These are phyloP conservation scores for Misgurnus mizolepis DNA, from an alignment of 2,113 vertebrate species.

Conservation along the genomic window DNA sequence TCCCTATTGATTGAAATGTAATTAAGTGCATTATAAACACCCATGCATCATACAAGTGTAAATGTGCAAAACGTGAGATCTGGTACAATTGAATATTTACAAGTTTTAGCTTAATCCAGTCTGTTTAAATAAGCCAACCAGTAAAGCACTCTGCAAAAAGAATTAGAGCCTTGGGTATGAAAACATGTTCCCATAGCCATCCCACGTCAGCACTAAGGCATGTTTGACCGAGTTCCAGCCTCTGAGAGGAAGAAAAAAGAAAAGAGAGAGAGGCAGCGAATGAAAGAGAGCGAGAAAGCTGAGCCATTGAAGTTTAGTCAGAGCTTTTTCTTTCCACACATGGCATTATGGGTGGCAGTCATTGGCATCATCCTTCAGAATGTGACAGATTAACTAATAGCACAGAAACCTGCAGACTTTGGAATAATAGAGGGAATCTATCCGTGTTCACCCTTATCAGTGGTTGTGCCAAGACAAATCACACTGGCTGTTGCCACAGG, in stretches of 20 bases:
- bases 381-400: slow-evolving; percentile 53
- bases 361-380: slow-evolving; percentile 51
- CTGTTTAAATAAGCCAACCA: slow-evolving; percentile 51
- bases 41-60: slow-evolving; percentile 7
- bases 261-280: background rate
- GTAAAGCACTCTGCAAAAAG: slow-evolving; percentile 14
- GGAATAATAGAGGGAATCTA: slow-evolving; percentile 11
- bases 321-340: slow-evolving; percentile 55
- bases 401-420: slow-evolving; percentile 16
- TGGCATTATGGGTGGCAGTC: slow-evolving; percentile 34
- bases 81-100: background rate
- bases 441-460: slow-evolving; percentile 40
- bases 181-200: slow-evolving; percentile 67
- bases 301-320: slow-evolving; percentile 63
- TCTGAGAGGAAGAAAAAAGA: slow-evolving; percentile 55
- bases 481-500: slow-evolving; percentile 47
- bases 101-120: slow-evolving; percentile 3
- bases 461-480: slow-evolving; percentile 60
- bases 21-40: slow-evolving; percentile 20
- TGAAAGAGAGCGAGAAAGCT: background rate
- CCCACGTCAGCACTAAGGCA: slow-evolving; percentile 74
- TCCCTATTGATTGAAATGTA: slow-evolving; percentile 10
- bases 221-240: slow-evolving; percentile 66
- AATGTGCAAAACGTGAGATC: background rate
- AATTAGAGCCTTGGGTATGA: slow-evolving; percentile 57